Evolutionary conservation across 2,113 vertebrate species (phyloP), one percentile per base, ranked within the genome.

Genomic region (Istiophorus platypterus): DNA sequence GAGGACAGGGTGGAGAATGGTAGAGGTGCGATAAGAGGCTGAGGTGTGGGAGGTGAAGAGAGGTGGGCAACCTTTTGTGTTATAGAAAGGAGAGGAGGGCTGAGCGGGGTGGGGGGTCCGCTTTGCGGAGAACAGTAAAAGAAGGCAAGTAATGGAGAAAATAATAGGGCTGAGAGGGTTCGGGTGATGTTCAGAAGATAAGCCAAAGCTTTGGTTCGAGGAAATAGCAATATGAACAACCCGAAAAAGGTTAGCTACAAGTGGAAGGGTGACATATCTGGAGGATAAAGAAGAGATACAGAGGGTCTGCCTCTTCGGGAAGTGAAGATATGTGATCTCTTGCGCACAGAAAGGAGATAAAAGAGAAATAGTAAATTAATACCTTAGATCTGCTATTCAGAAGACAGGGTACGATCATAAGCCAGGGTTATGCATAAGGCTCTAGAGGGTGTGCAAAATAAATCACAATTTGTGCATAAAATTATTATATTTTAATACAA

Each of bases 331-430:
- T 84, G 78, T 70, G 61, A 76, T 77, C 20, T 52, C 7, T 26
- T 58, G 47, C 71, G 64, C 42, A 52, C 67, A 67, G 66, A 37
- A 80, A 70, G 4, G 39, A 85, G 76, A 91, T 91, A 77, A 85
- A 89, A 89, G 79, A 56, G 62, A 57, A 85, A 76, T 59, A 29
- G 59, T 67, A 74, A 89, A 89, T 86, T 1, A 79, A 88, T 85
- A 89, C 81, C 56, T 89, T 72, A 78, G 79, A 90, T 90, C 69
- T 77, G 68, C 56, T 80, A 51, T 84, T 85, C 82, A 85, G 63
- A 75, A 82, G 78, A 76, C 72, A 61, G 71, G 10, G 56, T 56
- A 3, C 26, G 37, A 78, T 63, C 31, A 2, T 77, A 45, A 72
- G 71, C 70, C 62, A 54, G 76, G 31, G 69, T 79, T 84, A 17